phyloP scores from a whole-genome alignment of 2,113 vertebrate species.

The Plectropomus leopardus region DNA sequence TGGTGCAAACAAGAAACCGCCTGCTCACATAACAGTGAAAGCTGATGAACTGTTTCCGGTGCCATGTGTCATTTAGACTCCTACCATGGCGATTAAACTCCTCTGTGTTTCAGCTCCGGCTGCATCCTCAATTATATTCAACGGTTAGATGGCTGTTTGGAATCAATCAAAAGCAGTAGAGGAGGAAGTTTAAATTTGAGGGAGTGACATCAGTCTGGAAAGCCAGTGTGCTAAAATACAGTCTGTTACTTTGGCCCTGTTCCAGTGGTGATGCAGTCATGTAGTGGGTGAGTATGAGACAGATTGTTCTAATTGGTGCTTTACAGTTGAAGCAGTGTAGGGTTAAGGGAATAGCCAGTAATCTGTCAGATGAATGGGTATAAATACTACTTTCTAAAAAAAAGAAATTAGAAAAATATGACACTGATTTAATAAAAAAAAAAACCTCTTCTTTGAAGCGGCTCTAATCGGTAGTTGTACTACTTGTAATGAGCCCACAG shows the following conservation, averaged over 20 bases:
- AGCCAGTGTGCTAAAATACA: neutral
- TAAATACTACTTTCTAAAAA: neutral
- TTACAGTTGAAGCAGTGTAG: neutral
- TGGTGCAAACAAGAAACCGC: slow-evolving; percentile 25
- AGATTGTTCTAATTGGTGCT: neutral
- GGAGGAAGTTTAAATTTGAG: neutral
- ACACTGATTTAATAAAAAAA: too few species aligned
- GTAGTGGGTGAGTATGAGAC: neutral
- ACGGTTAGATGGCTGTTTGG: neutral
- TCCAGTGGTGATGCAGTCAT: neutral
- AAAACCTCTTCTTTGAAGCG: too few species aligned
- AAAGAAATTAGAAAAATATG: too few species aligned
- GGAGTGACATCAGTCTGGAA: neutral
- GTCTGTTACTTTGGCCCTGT: neutral
- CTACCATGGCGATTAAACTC: neutral
- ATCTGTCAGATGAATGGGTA: neutral
- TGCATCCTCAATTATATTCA: neutral
- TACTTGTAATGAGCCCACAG: too few species aligned
- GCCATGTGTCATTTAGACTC: slow-evolving; percentile 17
- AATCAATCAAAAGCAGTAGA: slow-evolving; percentile 3
- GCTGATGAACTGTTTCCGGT: slow-evolving; percentile 4
- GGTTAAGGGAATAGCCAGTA: neutral
- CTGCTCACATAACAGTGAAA: neutral
- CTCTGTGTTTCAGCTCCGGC: neutral
- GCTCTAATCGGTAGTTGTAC: too few species aligned